Base-by-base conservation (phyloP, 53 echinoderm and acorn worm species). In the Pentamera pediparva region DNA sequence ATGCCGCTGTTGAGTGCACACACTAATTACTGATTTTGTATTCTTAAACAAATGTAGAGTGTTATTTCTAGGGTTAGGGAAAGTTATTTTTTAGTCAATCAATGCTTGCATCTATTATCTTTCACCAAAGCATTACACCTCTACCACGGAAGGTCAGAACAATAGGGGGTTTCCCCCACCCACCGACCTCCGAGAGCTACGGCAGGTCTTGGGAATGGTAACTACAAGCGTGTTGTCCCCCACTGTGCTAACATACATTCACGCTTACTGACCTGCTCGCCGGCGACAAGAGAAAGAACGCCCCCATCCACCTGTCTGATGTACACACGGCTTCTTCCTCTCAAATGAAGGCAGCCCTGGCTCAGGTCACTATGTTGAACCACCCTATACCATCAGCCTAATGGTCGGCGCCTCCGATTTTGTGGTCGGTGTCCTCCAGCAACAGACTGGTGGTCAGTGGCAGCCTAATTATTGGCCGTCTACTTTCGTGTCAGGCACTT, bases 151-250 rank as follows among this genome's bases (percentile, higher is more conserved):
- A 75, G 13, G 82, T 83, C 15, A 48, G 75, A 49, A 30, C 33
- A 5, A 75, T 82, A 3, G 27, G 19, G 1, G 39, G 37, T 1
- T 82, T 82, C 20, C 75, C 75, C 8, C 10, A n/a, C 82, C 75
- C 1, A 55, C 63, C 1, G 37, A 63, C 41, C 29, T 77, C 0
- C 61, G 67, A 53, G 70, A 71, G 30, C 49, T 86, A 13, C 61
- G 86, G 3, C 71, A 75, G 52, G 81, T 76, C 36, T 60, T 86
- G 3, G 86, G 76, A 11, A 55, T 87, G 0, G 64, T 82, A 17
- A 87, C 49, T 83, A 79, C 43, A 48, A 79, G 9, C 64, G 83
- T 9, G 83, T 87, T 35, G 61, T 83, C 13, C 79, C 76, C 13
- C 33, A 70, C 35, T 79, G 75, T 70, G 81, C 85, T 11, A 62